Percentiles rank a stretch among this genome's conserved stretches.
Evolutionary conservation across 2,113 vertebrate species (phyloP).

Genomic region (Dolichotis patagonum): DNA sequence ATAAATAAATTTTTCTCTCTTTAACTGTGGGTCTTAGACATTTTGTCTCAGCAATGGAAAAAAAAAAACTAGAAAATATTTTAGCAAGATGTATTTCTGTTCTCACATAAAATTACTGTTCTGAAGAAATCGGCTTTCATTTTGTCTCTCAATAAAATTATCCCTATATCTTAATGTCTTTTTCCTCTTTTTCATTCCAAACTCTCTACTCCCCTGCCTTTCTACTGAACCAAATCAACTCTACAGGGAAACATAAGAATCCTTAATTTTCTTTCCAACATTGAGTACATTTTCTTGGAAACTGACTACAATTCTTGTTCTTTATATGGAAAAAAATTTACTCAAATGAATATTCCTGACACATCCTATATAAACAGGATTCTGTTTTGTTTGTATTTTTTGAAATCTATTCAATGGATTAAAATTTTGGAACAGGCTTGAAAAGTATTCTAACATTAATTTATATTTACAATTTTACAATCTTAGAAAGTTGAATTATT

Average conservation of each 20-base stretch:
- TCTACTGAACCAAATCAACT: conserved; percentile 62
- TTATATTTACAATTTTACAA: not conserved
- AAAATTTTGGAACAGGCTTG: conserved; percentile 24
- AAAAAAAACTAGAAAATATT: not conserved
- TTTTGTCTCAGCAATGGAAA: not conserved
- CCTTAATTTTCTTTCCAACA: conserved; percentile 61
- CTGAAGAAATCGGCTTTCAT: not conserved
- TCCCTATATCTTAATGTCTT: not conserved
- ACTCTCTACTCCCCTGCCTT: not conserved
- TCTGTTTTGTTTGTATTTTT: conserved; percentile 8
- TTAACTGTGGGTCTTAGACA: not conserved
- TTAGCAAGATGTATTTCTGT: not conserved
- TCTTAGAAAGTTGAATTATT: not conserved
- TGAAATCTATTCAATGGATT: not conserved
- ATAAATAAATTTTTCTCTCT: not conserved
- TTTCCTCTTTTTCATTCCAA: not conserved
- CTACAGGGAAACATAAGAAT: conserved; percentile 62
- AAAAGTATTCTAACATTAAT: not conserved
- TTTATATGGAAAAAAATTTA: conserved; percentile 58
- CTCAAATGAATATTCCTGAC: conserved; percentile 63
- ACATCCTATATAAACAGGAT: not conserved
- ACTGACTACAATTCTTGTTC: conserved; percentile 54
- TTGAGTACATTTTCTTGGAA: conserved; percentile 72
- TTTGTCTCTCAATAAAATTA: conserved; percentile 35
- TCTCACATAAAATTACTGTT: not conserved